A percentile compares a stretch with the other conserved stretches of the same genome.
phyloP scores from a whole-genome alignment of 64 coral and sea anemone genomes.

The Actinia tenebrosa region DNA sequence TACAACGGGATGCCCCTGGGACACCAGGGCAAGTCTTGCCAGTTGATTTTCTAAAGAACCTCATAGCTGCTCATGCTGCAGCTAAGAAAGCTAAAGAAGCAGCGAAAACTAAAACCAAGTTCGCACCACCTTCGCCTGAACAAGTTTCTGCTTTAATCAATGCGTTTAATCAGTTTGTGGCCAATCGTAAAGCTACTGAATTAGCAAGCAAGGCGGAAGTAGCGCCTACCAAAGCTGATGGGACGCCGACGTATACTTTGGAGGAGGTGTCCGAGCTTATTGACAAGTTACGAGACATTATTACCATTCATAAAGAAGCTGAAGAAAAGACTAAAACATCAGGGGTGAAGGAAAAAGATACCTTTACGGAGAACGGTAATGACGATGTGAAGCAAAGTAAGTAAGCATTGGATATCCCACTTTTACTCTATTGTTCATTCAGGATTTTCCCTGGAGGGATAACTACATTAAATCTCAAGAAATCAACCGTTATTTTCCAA shows the following conservation, averaged over 20 bases:
- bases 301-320: conserved; percentile 7
- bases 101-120: background rate
- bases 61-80: background rate
- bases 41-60: background rate
- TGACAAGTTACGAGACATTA: background rate
- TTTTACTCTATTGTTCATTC: background rate
- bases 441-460: no score
- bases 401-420: background rate
- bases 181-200: background rate
- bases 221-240: background rate
- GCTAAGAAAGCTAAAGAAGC: background rate
- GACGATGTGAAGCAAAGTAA: background rate
- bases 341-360: background rate
- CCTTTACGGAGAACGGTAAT: background rate
- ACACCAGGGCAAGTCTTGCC: background rate
- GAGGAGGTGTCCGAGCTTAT: background rate
- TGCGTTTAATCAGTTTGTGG: background rate
- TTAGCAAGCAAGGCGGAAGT: background rate
- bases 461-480: no score
- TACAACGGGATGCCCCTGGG: background rate
- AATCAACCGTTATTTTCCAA: no score
- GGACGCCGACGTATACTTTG: background rate
- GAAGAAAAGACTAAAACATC: background rate
- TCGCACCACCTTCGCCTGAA: background rate
- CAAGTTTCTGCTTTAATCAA: background rate